Conservation (phyloP, 2,113 vertebrate genomes). For the Nematolebias whitei region DNA sequence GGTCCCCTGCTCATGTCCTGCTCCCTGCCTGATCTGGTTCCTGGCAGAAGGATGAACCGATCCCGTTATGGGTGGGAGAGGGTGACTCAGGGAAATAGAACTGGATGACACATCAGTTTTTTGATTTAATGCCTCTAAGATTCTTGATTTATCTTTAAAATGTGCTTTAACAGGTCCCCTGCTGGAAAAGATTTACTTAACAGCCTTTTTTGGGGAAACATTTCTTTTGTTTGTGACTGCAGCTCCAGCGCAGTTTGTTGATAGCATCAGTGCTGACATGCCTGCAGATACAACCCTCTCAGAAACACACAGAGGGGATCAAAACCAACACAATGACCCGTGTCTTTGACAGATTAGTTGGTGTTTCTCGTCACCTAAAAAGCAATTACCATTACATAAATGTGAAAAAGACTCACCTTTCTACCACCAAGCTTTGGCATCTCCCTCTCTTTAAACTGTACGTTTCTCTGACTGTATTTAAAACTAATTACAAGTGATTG, state of each 20-base stretch:
- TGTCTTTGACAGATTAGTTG: background rate
- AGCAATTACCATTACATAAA: background rate
- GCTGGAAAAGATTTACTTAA: background rate
- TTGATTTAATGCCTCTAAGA: conserved; percentile 17
- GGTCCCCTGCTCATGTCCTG: too few relatives aligned
- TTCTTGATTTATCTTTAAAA: background rate
- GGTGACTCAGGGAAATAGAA: conserved; percentile 55
- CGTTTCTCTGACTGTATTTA: background rate
- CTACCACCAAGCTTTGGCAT: background rate
- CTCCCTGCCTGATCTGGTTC: conserved; percentile 22
- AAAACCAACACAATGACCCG: conserved; percentile 35
- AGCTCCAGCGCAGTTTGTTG: background rate
- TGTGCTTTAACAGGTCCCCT: background rate
- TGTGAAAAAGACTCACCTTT: background rate
- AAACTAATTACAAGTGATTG: too few relatives aligned
- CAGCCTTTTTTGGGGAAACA: background rate
- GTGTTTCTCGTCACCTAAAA: background rate
- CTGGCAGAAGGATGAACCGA: conserved; percentile 28
- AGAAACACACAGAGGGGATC: conserved; percentile 51
- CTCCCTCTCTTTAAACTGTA: background rate
- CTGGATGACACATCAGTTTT: conserved; percentile 61
- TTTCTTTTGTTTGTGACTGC: background rate
- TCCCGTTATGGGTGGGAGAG: conserved; percentile 38
- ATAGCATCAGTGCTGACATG: conserved; percentile 9
- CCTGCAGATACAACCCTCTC: conserved; percentile 20